Evolutionary conservation across 1,140 invertebrate genomes (phyloP).

Genomic region (Danaus melanippus): DNA sequence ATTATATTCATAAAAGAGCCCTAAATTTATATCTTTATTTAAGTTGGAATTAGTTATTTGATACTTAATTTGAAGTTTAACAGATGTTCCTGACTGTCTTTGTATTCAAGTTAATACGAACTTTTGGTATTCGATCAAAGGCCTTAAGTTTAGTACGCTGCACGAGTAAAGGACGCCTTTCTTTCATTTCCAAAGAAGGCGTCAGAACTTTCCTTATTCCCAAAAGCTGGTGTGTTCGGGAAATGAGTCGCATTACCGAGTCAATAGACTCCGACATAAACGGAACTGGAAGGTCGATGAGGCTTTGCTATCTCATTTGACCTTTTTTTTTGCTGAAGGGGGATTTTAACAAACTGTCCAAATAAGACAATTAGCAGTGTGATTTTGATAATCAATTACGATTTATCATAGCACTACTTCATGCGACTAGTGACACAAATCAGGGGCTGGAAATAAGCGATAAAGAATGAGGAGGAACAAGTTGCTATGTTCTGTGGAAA

Average conservation of each 20-base stretch:
- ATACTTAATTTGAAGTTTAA: conserved; percentile 43
- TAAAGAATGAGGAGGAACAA: conserved; percentile 14
- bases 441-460: conserved; percentile 12
- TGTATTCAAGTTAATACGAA: conserved; percentile 58
- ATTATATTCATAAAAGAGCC: conserved; percentile 28
- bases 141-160: conserved; percentile 50
- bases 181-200: conserved; percentile 52
- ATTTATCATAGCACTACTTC: conserved; percentile 29
- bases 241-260: conserved; percentile 63
- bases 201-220: conserved; percentile 62
- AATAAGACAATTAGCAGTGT: conserved; percentile 27
- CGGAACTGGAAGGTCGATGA: conserved; percentile 35
- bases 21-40: conserved; percentile 50
- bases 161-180: conserved; percentile 45
- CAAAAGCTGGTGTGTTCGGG: conserved; percentile 50
- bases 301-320: conserved; percentile 22
- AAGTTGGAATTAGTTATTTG: conserved; percentile 55
- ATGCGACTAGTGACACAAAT: conserved; percentile 26
- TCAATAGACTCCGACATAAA: conserved; percentile 50
- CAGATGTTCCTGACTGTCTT: conserved; percentile 38
- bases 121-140: conserved; percentile 59
- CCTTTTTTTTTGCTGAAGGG: conserved; percentile 34
- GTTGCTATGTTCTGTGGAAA: conserved; percentile 19
- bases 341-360: conserved; percentile 25
- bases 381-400: conserved; percentile 27